phyloP scores from a whole-genome alignment of 1,140 invertebrate species.

The Hyles euphorbiae region DNA sequence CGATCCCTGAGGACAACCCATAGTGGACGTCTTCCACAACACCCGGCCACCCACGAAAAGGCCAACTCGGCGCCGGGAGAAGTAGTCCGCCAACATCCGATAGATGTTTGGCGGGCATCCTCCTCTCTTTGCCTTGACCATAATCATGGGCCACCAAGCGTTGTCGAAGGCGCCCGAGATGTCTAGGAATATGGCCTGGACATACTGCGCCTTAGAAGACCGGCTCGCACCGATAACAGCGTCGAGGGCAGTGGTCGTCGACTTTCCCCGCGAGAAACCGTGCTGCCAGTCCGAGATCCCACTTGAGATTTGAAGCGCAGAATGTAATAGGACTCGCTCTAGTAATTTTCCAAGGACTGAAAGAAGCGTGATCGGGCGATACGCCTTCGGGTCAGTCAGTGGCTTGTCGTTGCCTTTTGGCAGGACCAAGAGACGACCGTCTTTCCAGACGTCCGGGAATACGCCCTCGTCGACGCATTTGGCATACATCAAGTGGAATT shows the following conservation, averaged over 20 bases:
- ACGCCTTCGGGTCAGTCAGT: slow-evolving; percentile 7
- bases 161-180: slow-evolving; percentile 56
- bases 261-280: slow-evolving; percentile 34
- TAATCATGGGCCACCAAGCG: too few species aligned
- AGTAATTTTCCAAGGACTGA: slow-evolving; percentile 47
- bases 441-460: slow-evolving; percentile 10
- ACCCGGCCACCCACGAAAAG: too few species aligned
- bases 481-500: background rate
- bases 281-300: slow-evolving; percentile 41
- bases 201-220: slow-evolving; percentile 25
- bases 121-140: too few species aligned
- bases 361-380: slow-evolving; percentile 5
- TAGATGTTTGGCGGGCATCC: too few species aligned
- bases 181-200: slow-evolving; percentile 49
- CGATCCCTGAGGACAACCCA: slow-evolving; percentile 69
- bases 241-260: slow-evolving; percentile 51
- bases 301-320: slow-evolving; percentile 11
- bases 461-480: slow-evolving; percentile 5
- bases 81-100: too few species aligned
- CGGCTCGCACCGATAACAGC: slow-evolving; percentile 13
- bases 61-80: too few species aligned
- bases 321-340: slow-evolving; percentile 45
- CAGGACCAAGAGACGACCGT: slow-evolving; percentile 4
- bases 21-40: slow-evolving; percentile 12
- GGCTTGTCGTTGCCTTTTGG: slow-evolving; percentile 6